A percentile compares a stretch with the other conserved stretches of the same genome.
Evolutionary conservation across 2,113 vertebrate genomes (phyloP).

Genomic region (Phainopepla nitens): DNA sequence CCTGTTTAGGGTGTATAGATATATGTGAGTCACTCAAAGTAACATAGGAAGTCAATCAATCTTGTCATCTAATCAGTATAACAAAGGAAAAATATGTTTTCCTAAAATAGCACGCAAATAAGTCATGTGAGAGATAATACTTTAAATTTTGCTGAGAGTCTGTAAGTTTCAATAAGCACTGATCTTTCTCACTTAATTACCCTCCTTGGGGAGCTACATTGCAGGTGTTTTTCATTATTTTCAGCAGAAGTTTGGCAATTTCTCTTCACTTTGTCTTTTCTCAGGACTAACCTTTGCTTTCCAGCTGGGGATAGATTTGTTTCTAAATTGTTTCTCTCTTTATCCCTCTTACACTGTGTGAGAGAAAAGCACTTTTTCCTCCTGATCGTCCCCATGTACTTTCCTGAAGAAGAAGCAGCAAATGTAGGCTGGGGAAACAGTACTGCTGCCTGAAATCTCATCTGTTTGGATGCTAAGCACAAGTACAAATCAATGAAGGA

Average conservation of each 20-base stretch:
- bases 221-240: conserved; percentile 27
- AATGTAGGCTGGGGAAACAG: neutral
- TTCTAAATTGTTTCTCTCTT: neutral
- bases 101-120: conserved; percentile 30
- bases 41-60: neutral
- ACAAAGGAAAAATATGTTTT: conserved; percentile 27
- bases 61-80: conserved; percentile 2
- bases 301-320: conserved; percentile 2
- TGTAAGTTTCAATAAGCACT: conserved; percentile 10
- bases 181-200: conserved; percentile 30
- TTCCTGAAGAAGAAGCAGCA: neutral
- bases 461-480: neutral
- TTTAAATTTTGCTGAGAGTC: neutral
- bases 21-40: neutral
- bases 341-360: neutral
- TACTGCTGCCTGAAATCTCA: neutral
- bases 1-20: neutral
- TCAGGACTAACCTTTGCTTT: conserved; percentile 26
- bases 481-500: neutral
- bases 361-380: neutral
- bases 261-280: neutral
- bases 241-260: conserved; percentile 17
- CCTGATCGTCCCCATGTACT: neutral
- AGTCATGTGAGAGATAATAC: conserved; percentile 2
- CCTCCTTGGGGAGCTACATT: neutral